Evolutionary conservation across 2,797 vertebrate genomes (phyloP).

Genomic region (Amblyraja radiata): DNA sequence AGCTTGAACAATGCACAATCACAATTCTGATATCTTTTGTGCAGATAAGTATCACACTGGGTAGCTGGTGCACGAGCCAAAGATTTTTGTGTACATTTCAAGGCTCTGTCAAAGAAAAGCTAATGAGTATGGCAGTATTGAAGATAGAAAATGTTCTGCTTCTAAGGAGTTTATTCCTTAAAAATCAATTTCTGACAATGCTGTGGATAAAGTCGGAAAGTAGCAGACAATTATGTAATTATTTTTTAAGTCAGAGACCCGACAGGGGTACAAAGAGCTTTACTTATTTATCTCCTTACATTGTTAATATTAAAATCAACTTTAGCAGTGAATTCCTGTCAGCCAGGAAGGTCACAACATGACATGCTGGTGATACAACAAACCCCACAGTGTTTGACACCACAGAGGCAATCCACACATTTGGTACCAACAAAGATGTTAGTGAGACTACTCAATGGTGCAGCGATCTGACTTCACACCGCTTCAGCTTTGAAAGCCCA

Average conservation of each 20-base stretch:
- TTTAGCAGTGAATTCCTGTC: neutral
- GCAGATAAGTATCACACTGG: neutral
- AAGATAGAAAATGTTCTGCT: neutral
- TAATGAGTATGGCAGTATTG: neutral
- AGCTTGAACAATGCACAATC: too few relatives aligned
- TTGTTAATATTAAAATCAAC: neutral
- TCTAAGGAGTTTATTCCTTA: neutral
- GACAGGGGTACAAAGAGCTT: neutral
- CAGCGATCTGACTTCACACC: neutral
- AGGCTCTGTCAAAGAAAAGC: neutral
- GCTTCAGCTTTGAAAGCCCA: neutral
- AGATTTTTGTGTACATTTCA: neutral
- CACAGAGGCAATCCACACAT: neutral
- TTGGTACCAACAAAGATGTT: constrained; percentile 3
- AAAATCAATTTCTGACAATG: neutral
- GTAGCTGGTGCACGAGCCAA: neutral
- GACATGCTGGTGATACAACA: neutral
- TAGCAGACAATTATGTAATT: neutral
- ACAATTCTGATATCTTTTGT: neutral
- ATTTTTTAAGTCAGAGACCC: neutral
- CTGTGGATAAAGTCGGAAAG: neutral
- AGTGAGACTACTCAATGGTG: neutral
- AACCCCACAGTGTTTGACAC: neutral
- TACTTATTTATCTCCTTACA: too few relatives aligned
- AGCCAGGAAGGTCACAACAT: neutral